A percentile compares a stretch with the other conserved stretches of the same genome.
Evolutionary conservation across 2,888 invertebrate species (phyloP).

Genomic region (Ormyrus thymus): DNA sequence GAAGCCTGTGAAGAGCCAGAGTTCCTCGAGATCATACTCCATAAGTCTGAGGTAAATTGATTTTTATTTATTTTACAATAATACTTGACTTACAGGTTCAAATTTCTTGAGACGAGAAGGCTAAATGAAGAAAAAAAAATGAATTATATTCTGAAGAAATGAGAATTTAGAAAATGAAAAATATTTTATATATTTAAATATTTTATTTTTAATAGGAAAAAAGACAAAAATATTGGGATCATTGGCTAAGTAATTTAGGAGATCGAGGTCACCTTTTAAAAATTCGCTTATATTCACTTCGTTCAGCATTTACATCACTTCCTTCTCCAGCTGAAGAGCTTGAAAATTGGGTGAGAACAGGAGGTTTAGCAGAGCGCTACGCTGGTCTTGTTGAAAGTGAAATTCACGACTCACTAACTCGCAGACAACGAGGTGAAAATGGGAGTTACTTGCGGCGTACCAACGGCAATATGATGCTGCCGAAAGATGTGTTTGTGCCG

Average conservation of each 20-base stretch:
- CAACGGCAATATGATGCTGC: slow-evolving; percentile 78
- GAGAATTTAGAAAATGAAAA: too few species aligned
- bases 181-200: too few species aligned
- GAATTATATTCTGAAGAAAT: too few species aligned
- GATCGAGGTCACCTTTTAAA: slow-evolving; percentile 78
- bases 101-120: too few species aligned
- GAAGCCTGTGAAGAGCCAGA: slow-evolving; percentile 91
- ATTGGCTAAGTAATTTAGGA: slow-evolving; percentile 77
- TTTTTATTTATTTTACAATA: slow-evolving; percentile 36
- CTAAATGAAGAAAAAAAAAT: too few species aligned
- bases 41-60: slow-evolving; percentile 51
- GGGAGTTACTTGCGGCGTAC: slow-evolving; percentile 84
- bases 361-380: slow-evolving; percentile 79
- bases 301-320: slow-evolving; percentile 76
- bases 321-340: slow-evolving; percentile 70
- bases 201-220: slow-evolving; percentile 61
- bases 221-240: slow-evolving; percentile 68
- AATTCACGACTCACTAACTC: slow-evolving; percentile 90
- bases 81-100: too few species aligned
- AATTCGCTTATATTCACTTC: slow-evolving; percentile 77
- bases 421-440: slow-evolving; percentile 87
- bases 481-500: slow-evolving; percentile 77
- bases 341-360: slow-evolving; percentile 70
- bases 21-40: slow-evolving; percentile 63
- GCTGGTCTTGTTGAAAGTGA: slow-evolving; percentile 92